Evolutionary conservation across 2,113 vertebrate genomes (phyloP), one percentile per base, ranked within the genome.

Genomic region (Pelecanus crispus): DNA sequence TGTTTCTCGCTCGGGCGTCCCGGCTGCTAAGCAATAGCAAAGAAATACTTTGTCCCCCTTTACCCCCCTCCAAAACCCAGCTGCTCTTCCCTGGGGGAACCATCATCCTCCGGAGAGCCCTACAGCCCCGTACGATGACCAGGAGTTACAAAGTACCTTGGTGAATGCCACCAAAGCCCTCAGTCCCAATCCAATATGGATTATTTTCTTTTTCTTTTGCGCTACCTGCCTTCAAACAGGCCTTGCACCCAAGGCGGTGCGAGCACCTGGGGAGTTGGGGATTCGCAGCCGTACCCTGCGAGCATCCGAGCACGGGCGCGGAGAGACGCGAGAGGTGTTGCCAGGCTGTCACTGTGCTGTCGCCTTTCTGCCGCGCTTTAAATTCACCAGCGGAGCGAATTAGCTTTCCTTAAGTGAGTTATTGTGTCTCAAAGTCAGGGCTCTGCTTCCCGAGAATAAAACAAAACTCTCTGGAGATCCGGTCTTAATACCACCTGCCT

Each of bases 401-500:
- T 25, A 83, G 74, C 85, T 82, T 56, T 56, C 45, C 79, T 92
- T 61, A 77, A 95, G 95, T 90, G 95, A 95, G 92, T 88, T 90
- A 90, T 88, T 96, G 94, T 77, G 90, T 68, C 95, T 94, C 53
- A 15, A 56, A 95, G 93, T 85, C 94, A 88, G 62, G 73, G 93
- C 89, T 95, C 14, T 52, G 84, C 93, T 95, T 94, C 81, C 49
- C 8, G 10, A 90, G 93, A 80, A 94, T 82, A 71, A 95, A 93
- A 74, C 84, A 85, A 80, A 96, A 94, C 87, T 95, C 93, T 70
- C 87, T 11, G 16, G 93, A 90, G 96, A 92, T 49, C 58, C 2
- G 7, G 81, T 34, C 20, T 88, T 93, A 95, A 96, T 93, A 38
- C 93, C 88, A 93, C 95, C 95, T 93, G 95, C 93, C 92, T 95